phyloP scores from a whole-genome alignment of 2,888 invertebrate species.

The Synergus laeviventris region DNA sequence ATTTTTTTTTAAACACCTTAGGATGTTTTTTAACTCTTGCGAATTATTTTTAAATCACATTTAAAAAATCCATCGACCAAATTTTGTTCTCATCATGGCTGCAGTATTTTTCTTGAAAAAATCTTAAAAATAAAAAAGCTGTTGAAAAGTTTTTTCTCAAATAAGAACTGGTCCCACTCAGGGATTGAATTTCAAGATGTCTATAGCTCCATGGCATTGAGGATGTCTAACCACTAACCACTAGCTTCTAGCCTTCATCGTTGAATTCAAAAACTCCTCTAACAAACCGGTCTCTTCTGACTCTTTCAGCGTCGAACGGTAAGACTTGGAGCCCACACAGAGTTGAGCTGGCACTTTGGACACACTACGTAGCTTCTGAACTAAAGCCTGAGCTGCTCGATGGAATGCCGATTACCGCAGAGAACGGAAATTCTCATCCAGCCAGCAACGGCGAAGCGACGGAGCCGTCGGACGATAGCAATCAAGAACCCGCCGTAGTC shows the following conservation, averaged over 20 bases:
- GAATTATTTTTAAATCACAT: no score
- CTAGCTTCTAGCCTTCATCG: not conserved
- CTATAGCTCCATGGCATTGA: not conserved
- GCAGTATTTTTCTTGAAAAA: not conserved
- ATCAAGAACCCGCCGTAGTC: constrained; percentile 80
- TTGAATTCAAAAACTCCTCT: constrained; percentile 12
- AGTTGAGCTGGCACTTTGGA: constrained; percentile 95
- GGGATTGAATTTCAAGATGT: constrained; percentile 4
- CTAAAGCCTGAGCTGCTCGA: constrained; percentile 90
- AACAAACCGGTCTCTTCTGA: constrained; percentile 55
- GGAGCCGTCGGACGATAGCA: constrained; percentile 86
- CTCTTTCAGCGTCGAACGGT: constrained; percentile 73
- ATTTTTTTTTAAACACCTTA: no score
- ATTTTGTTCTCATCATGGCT: no score
- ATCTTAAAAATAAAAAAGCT: not conserved
- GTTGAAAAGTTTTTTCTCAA: not conserved
- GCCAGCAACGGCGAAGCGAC: constrained; percentile 70
- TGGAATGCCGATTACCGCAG: constrained; percentile 79
- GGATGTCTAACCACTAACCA: constrained; percentile 39
- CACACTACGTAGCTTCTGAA: constrained; percentile 92
- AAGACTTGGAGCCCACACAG: constrained; percentile 80
- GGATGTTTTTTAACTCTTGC: no score
- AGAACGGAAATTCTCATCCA: constrained; percentile 76
- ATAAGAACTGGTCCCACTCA: not conserved
- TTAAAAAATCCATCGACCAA: no score